Evolutionary conservation across 2,113 vertebrate genomes (phyloP).

Genomic region (Lontra canadensis): DNA sequence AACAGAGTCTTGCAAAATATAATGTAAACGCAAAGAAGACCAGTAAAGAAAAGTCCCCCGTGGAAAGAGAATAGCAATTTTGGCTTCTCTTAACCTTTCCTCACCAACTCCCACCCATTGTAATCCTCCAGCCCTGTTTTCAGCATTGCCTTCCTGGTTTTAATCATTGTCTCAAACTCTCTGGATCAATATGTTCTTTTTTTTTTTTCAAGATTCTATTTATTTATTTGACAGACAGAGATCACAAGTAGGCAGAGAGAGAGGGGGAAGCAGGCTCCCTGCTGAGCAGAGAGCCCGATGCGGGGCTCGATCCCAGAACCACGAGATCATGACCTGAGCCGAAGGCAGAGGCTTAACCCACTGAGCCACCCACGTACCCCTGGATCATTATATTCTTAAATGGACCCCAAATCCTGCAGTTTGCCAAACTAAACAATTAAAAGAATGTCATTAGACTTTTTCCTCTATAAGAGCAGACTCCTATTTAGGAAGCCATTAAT

Average conservation of each 20-base stretch:
- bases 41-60: not conserved
- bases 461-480: not conserved
- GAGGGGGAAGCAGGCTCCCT: no score
- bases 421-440: not conserved
- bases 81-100: not conserved
- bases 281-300: no score
- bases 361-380: no score
- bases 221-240: no score
- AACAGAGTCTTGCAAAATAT: not conserved
- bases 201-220: no score
- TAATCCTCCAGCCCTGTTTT: not conserved
- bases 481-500: not conserved
- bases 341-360: no score
- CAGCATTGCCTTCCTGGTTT: not conserved
- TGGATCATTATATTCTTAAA: not conserved
- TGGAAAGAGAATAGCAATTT: not conserved
- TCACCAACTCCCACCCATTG: not conserved
- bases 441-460: not conserved
- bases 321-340: no score
- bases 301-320: no score
- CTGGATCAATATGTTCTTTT: not conserved
- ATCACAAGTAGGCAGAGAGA: no score
- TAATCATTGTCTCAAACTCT: not conserved
- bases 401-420: not conserved
- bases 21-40: not conserved